Evolutionary conservation across 2,888 invertebrate genomes (phyloP).

Genomic region (Mesorhabditis spiculigera): DNA sequence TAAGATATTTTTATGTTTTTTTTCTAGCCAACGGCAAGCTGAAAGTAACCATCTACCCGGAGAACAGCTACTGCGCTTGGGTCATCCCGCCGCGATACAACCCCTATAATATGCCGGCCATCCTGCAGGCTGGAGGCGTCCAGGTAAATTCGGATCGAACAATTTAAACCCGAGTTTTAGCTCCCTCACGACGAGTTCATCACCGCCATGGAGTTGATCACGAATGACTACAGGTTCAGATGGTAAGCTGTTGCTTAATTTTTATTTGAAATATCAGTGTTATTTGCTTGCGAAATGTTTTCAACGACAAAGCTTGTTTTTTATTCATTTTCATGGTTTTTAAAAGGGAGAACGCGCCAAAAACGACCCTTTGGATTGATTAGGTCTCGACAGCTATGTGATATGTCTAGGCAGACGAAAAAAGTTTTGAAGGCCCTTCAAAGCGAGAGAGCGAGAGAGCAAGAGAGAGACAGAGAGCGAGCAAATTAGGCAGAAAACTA

Average conservation of each 20-base stretch:
- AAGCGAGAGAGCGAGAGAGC: too few relatives aligned
- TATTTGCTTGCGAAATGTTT: too few relatives aligned
- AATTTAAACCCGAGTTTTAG: conserved; percentile 62
- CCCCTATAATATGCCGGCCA: conserved; percentile 48
- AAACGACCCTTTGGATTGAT: too few relatives aligned
- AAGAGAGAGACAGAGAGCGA: too few relatives aligned
- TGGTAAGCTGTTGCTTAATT: conserved; percentile 22
- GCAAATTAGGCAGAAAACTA: too few relatives aligned
- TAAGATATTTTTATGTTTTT: neutral
- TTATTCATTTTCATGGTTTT: too few relatives aligned
- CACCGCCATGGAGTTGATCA: conserved; percentile 84
- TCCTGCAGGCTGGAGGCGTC: conserved; percentile 42
- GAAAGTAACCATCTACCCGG: conserved; percentile 49
- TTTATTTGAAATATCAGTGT: too few relatives aligned
- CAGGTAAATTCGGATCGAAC: conserved; percentile 18
- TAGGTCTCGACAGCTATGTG: too few relatives aligned
- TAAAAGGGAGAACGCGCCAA: too few relatives aligned
- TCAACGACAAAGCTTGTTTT: too few relatives aligned
- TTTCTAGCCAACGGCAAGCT: conserved; percentile 52
- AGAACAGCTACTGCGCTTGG: conserved; percentile 53
- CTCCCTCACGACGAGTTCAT: conserved; percentile 92
- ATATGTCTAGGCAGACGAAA: too few relatives aligned
- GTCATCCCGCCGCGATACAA: conserved; percentile 55
- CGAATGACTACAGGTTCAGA: conserved; percentile 76
- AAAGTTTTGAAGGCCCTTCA: too few relatives aligned